Evolutionary conservation across 2,797 vertebrate species (phyloP).

Genomic region (Cyclura pinguis): DNA sequence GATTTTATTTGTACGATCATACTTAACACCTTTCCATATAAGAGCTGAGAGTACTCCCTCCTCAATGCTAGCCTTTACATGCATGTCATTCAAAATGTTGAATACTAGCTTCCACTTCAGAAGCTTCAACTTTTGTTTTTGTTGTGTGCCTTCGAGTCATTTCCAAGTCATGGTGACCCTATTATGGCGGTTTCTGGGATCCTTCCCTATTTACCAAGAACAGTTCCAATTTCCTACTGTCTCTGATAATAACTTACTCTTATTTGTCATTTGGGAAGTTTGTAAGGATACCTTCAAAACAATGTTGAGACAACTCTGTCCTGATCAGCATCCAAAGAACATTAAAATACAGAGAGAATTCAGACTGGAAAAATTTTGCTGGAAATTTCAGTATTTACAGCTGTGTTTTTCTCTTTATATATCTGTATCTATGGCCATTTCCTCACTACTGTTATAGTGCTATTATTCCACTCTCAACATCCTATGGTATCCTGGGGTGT

Average conservation of each 20-base stretch:
- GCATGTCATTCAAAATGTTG: neutral
- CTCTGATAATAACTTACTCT: neutral
- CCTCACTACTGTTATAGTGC: no score
- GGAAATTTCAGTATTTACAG: no score
- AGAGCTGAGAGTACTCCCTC: neutral
- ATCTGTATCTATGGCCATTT: no score
- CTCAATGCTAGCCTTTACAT: neutral
- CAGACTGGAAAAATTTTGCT: no score
- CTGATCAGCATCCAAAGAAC: no score
- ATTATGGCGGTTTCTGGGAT: neutral
- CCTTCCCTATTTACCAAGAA: neutral
- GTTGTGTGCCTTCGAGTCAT: no score
- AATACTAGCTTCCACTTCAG: neutral
- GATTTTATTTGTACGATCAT: neutral
- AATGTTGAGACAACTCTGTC: neutral
- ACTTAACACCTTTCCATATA: neutral
- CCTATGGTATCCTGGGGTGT: no score
- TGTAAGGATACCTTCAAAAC: neutral
- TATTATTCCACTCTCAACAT: no score
- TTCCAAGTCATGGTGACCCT: no score
- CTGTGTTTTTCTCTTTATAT: no score
- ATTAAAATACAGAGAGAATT: neutral
- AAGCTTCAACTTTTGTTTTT: neutral
- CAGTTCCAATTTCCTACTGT: neutral
- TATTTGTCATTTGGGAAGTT: neutral